Conservation (phyloP, 2,113 vertebrate genomes). For the Grallaria varia region DNA sequence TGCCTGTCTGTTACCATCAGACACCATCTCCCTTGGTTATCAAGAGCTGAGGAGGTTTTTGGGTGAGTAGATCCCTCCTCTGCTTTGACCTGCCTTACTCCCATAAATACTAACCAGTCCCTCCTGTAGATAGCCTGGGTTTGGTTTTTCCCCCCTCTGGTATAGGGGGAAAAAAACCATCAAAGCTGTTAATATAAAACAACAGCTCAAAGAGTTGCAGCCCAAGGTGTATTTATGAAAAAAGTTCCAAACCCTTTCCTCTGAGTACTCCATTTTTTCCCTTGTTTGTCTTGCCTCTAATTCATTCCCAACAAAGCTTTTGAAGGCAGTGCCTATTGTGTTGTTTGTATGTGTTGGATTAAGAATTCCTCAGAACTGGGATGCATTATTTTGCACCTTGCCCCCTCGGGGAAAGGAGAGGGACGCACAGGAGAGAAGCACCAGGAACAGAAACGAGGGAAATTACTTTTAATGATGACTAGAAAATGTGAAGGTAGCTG, state of each 20-base stretch:
- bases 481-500: background rate
- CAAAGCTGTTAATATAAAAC: background rate
- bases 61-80: background rate
- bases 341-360: background rate
- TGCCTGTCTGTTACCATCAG: conserved; percentile 25
- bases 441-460: background rate
- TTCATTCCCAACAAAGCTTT: background rate
- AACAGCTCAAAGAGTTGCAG: background rate
- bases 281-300: background rate
- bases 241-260: background rate
- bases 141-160: background rate
- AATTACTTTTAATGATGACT: background rate
- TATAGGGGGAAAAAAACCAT: background rate
- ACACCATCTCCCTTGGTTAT: background rate
- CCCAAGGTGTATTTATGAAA: background rate
- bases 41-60: background rate
- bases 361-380: background rate
- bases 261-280: background rate
- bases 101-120: background rate
- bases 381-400: background rate
- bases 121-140: background rate
- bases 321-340: background rate
- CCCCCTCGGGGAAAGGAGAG: background rate
- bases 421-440: background rate
- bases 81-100: background rate